Evolutionary conservation across 2,888 invertebrate species (phyloP).

Genomic region (Coleophora flavipennella): DNA sequence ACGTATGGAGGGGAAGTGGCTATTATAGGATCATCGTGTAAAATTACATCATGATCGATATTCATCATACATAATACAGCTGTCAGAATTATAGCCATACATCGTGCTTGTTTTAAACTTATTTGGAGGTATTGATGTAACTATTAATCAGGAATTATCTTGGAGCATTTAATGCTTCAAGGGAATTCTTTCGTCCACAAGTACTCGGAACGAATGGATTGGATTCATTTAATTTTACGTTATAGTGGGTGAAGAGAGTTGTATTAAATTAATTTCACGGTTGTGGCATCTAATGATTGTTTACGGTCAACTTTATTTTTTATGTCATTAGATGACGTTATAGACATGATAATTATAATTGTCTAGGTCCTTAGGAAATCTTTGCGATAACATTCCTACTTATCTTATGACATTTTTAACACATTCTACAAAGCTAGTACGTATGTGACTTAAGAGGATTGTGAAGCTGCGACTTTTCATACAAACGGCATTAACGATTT

Average conservation of each 20-base stretch:
- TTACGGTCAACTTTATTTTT: too few relatives aligned
- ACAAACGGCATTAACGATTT: too few relatives aligned
- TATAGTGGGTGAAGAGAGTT: slow-evolving; percentile 1
- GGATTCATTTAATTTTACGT: not conserved
- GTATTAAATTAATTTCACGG: slow-evolving; percentile 1
- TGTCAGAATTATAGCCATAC: slow-evolving; percentile 27
- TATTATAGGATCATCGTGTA: slow-evolving; percentile 27
- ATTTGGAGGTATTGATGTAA: slow-evolving; percentile 7
- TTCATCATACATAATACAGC: slow-evolving; percentile 39
- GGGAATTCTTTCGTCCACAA: slow-evolving; percentile 1
- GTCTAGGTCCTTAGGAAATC: too few relatives aligned
- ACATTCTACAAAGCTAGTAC: too few relatives aligned
- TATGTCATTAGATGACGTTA: too few relatives aligned
- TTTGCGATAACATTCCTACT: too few relatives aligned
- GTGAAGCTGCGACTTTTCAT: too few relatives aligned
- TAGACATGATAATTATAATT: too few relatives aligned
- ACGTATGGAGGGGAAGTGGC: slow-evolving; percentile 20
- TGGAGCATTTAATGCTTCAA: too few relatives aligned
- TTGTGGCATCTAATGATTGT: not conserved
- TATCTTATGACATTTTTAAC: too few relatives aligned
- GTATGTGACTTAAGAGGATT: too few relatives aligned
- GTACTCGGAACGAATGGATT: slow-evolving; percentile 4
- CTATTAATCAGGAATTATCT: slow-evolving; percentile 7
- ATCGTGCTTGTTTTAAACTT: slow-evolving; percentile 12
- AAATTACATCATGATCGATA: slow-evolving; percentile 37